Conservation (phyloP, 1,140 invertebrate species). For the Hirudo medicinalis region DNA sequence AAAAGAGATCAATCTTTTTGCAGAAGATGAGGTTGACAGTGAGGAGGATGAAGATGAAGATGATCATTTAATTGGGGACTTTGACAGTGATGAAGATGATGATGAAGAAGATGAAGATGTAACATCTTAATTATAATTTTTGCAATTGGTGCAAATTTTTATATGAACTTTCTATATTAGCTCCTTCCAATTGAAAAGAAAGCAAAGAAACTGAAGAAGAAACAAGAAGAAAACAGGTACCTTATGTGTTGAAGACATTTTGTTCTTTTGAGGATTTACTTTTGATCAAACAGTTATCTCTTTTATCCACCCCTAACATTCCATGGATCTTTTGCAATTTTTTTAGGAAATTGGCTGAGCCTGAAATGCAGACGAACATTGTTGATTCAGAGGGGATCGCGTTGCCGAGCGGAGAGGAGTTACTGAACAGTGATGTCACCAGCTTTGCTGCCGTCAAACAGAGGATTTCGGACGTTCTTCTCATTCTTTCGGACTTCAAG, state of each 20-base stretch:
- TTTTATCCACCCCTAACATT: conserved; percentile 10
- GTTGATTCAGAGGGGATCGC: conserved; percentile 35
- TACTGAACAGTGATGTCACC: conserved; percentile 50
- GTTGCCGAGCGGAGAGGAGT: conserved; percentile 41
- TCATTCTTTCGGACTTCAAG: conserved; percentile 78
- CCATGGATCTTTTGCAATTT: conserved; percentile 22
- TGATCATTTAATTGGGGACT: conserved; percentile 7
- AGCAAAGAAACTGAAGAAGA: conserved; percentile 63
- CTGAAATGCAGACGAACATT: conserved; percentile 43
- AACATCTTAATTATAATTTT: neutral
- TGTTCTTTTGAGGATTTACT: neutral
- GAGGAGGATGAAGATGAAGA: conserved; percentile 24
- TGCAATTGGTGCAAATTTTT: neutral
- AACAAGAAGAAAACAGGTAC: conserved; percentile 53
- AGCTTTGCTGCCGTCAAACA: conserved; percentile 73
- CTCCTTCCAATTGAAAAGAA: conserved; percentile 72
- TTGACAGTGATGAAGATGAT: conserved; percentile 19
- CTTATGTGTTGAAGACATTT: conserved; percentile 16
- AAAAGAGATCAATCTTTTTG: no score
- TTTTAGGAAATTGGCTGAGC: conserved; percentile 57
- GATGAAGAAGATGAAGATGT: conserved; percentile 2
- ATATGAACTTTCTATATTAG: conserved; percentile 19
- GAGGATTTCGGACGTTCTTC: conserved; percentile 73
- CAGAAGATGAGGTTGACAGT: no score
- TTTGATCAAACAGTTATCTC: no score